Conservation (phyloP, 1,140 invertebrate species). For the Hermatobates lingyangjiaoensis region DNA sequence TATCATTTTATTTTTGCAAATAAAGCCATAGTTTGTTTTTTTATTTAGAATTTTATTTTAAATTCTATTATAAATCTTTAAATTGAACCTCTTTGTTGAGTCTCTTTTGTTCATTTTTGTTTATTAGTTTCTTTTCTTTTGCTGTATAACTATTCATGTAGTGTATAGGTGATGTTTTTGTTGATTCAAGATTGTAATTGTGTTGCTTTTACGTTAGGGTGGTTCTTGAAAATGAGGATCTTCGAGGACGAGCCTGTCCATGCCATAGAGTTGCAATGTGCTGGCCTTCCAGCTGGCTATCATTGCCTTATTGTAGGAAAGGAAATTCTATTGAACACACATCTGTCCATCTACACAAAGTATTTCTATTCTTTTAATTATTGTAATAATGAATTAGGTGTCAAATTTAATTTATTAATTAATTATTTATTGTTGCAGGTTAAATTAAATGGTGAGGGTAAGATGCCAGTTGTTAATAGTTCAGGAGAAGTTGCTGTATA, state of each 20-base stretch:
- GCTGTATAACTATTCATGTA: too few species aligned
- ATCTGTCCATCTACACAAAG: constrained; percentile 28
- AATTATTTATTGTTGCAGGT: constrained; percentile 13
- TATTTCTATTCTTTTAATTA: constrained; percentile 11
- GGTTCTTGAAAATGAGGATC: constrained; percentile 10
- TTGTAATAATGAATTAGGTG: neutral
- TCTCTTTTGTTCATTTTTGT: too few species aligned
- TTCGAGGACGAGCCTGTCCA: constrained; percentile 27
- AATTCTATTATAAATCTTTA: too few species aligned
- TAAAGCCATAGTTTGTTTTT: too few species aligned
- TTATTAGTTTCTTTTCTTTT: too few species aligned
- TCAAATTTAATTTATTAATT: neutral
- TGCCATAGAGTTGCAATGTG: constrained; percentile 46
- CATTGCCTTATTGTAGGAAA: constrained; percentile 39
- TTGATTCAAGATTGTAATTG: too few species aligned
- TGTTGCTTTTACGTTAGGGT: constrained; percentile 5
- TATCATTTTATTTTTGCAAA: too few species aligned
- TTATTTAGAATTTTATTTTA: too few species aligned
- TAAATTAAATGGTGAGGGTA: constrained; percentile 17
- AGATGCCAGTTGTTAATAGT: constrained; percentile 20
- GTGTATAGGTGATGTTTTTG: too few species aligned
- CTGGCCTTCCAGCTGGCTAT: constrained; percentile 42
- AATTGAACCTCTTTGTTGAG: too few species aligned
- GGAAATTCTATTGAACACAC: constrained; percentile 32
- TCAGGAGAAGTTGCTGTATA: constrained; percentile 38